phyloP scores from a whole-genome alignment of 64 coral and sea anemone genomes.

The Montipora sp. region DNA sequence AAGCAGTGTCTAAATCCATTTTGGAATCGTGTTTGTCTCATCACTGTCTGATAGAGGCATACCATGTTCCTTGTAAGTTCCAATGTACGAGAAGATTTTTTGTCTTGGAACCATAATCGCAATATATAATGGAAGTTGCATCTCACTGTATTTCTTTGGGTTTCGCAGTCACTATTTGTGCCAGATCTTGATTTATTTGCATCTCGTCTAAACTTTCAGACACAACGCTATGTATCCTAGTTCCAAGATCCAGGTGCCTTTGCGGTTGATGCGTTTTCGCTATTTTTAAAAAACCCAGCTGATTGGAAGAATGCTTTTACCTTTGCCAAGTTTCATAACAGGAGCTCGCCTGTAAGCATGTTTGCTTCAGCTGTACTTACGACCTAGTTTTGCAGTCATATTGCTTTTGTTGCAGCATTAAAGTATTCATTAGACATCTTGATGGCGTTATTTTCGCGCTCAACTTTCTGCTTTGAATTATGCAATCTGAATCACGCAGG shows the following conservation, averaged over 20 bases:
- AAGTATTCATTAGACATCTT: background rate
- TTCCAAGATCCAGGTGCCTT: no score
- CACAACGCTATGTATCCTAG: no score
- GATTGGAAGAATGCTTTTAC: background rate
- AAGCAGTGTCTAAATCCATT: background rate
- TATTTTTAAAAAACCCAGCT: background rate
- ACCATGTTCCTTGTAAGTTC: background rate
- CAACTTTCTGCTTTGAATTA: background rate
- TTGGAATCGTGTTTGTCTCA: background rate
- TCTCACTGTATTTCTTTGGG: conserved; percentile 3
- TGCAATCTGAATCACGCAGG: background rate
- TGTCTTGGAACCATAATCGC: conserved; percentile 5
- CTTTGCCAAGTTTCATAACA: background rate
- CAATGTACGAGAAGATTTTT: conserved; percentile 22
- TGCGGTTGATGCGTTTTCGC: no score
- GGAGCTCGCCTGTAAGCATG: background rate
- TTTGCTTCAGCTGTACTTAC: background rate
- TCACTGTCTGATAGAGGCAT: background rate
- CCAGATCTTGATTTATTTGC: conserved; percentile 11
- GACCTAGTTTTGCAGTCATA: background rate
- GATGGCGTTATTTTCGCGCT: background rate
- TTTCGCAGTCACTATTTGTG: background rate
- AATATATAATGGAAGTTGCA: conserved; percentile 20
- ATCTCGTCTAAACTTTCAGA: no score
- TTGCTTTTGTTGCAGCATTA: no score